phyloP scores from a whole-genome alignment of 2,888 invertebrate species.

The Colletes collaris region DNA sequence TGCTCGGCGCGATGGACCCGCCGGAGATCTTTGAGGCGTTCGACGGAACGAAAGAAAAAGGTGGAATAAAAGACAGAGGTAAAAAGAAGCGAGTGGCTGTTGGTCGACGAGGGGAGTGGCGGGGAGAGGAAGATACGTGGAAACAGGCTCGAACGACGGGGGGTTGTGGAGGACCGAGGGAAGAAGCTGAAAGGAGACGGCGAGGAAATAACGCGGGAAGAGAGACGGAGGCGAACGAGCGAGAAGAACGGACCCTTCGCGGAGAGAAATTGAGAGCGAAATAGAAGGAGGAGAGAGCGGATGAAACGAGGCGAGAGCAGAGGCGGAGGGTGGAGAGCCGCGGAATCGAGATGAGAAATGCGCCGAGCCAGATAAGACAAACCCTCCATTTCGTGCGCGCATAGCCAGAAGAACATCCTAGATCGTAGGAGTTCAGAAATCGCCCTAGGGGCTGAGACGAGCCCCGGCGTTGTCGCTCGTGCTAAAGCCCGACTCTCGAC shows the following conservation, averaged over 20 bases:
- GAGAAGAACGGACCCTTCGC: not conserved
- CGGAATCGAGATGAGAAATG: conserved; percentile 60
- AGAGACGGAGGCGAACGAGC: not conserved
- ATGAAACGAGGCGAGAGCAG: conserved; percentile 5
- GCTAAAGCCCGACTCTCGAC: no score
- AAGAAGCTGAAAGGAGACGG: not conserved
- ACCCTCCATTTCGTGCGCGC: conserved; percentile 66
- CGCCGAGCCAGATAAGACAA: conserved; percentile 69
- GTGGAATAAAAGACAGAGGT: not conserved
- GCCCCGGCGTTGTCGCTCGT: conserved; percentile 23
- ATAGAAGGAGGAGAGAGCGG: not conserved
- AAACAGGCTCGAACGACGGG: conserved; percentile 5
- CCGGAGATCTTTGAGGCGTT: conserved; percentile 37
- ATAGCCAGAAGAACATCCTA: conserved; percentile 55
- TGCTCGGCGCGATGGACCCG: conserved; percentile 45
- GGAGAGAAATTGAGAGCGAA: conserved; percentile 31
- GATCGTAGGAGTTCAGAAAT: conserved; percentile 56
- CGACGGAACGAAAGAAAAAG: conserved; percentile 35
- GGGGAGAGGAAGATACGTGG: not conserved
- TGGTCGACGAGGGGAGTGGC: not conserved
- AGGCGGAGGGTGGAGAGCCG: not conserved
- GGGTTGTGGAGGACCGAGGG: not conserved
- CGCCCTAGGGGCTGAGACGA: conserved; percentile 52
- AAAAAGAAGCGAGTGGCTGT: conserved; percentile 11
- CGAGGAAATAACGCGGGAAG: conserved; percentile 21